Evolutionary conservation across 2,113 vertebrate species (phyloP).

Genomic region (Gambusia holbrooki): DNA sequence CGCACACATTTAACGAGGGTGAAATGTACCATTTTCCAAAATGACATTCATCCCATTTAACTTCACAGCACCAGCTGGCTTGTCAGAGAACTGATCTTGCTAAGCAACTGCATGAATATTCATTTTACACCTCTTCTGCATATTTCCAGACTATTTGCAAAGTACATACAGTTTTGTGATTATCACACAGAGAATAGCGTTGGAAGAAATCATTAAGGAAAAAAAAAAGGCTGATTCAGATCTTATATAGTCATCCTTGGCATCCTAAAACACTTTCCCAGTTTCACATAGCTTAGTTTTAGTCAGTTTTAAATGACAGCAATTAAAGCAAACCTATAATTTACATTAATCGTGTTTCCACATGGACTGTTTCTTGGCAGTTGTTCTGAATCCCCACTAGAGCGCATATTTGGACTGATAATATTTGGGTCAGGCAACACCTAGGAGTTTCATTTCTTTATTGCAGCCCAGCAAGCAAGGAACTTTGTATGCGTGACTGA

Average conservation of each 20-base stretch:
- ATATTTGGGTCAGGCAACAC: too few species aligned
- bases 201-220: constrained; percentile 27
- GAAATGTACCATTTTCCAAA: constrained; percentile 30
- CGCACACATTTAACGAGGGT: constrained; percentile 13
- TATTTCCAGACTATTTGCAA: constrained; percentile 28
- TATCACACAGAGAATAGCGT: constrained; percentile 18
- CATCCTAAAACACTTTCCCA: background rate
- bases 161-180: constrained; percentile 47
- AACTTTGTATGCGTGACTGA: too few species aligned
- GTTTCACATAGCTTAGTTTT: constrained; percentile 7
- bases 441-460: too few species aligned
- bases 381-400: too few species aligned
- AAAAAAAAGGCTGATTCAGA: background rate
- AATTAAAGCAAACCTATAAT: constrained; percentile 10
- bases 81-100: constrained; percentile 51
- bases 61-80: constrained; percentile 62
- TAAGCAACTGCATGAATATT: constrained; percentile 56
- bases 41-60: constrained; percentile 43
- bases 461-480: too few species aligned
- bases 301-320: background rate
- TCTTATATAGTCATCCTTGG: constrained; percentile 5
- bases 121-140: constrained; percentile 38
- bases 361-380: background rate
- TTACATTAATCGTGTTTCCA: constrained; percentile 19
- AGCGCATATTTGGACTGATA: too few species aligned